Evolutionary conservation across 2,888 invertebrate genomes (phyloP).

Genomic region (Lymantria dispar): DNA sequence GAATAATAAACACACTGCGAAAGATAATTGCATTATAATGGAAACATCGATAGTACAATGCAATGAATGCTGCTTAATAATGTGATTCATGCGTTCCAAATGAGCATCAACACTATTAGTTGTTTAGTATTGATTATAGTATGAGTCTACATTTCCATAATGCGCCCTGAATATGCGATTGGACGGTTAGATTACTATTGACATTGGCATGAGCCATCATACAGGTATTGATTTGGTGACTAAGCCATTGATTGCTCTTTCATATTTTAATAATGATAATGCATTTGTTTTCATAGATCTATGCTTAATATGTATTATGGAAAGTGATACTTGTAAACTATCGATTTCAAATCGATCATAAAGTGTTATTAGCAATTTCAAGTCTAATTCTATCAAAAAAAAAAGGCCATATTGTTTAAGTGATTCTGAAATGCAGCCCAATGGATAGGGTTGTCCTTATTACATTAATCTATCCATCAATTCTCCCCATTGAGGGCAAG

Average conservation of each 20-base stretch:
- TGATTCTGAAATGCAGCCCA: no score
- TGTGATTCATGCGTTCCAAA: slow-evolving; percentile 5
- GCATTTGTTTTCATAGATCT: no score
- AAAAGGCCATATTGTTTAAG: no score
- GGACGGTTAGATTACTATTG: slow-evolving; percentile 12
- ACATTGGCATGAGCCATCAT: slow-evolving; percentile 27
- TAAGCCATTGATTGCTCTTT: slow-evolving; percentile 30
- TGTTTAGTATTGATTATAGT: slow-evolving; percentile 11
- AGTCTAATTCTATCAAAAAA: no score
- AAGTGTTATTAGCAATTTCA: no score
- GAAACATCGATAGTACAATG: background rate
- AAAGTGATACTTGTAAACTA: no score
- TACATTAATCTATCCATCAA: no score
- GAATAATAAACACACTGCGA: no score
- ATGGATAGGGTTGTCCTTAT: no score
- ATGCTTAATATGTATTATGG: no score
- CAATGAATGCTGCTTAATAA: background rate
- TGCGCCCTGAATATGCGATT: slow-evolving; percentile 29
- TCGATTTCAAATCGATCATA: no score
- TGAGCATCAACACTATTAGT: slow-evolving; percentile 20
- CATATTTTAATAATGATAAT: slow-evolving; percentile 5
- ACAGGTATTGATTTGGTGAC: slow-evolving; percentile 20
- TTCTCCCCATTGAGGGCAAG: no score
- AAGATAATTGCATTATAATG: background rate
- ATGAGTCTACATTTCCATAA: slow-evolving; percentile 34